Evolutionary conservation across 2,888 invertebrate genomes (phyloP).

Genomic region (Cerastis leucographa): DNA sequence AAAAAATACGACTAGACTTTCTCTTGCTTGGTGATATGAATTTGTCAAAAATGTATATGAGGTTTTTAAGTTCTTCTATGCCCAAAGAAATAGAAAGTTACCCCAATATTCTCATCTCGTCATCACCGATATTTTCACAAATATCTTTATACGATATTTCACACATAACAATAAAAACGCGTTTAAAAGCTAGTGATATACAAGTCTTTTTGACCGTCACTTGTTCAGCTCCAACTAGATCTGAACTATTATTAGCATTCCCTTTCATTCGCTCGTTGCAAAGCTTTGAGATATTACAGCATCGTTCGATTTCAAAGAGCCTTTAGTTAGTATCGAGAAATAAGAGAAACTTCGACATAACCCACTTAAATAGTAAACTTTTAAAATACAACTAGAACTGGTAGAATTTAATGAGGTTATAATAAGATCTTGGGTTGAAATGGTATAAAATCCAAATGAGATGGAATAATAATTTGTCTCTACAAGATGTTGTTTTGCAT

Average conservation of each 20-base stretch:
- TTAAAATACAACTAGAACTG: constrained; percentile 31
- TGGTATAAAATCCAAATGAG: background rate
- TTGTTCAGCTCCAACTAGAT: constrained; percentile 41
- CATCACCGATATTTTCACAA: background rate
- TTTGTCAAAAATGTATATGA: background rate
- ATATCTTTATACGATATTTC: background rate
- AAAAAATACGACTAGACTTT: background rate
- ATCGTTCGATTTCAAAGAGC: constrained; percentile 59
- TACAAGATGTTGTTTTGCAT: background rate
- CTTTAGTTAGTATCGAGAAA: constrained; percentile 51
- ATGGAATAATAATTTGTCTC: background rate
- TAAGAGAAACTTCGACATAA: constrained; percentile 52
- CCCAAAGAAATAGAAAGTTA: background rate
- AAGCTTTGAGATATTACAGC: constrained; percentile 60
- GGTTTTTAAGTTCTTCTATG: background rate
- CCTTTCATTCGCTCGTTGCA: constrained; percentile 53
- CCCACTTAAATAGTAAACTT: constrained; percentile 43
- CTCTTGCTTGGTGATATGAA: background rate
- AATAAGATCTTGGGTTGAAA: constrained; percentile 2
- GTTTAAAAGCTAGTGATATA: constrained; percentile 33
- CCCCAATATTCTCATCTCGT: background rate
- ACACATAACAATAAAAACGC: background rate
- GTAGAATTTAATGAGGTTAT: constrained; percentile 26
- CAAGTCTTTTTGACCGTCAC: constrained; percentile 40
- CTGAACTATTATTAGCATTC: constrained; percentile 53